These are phyloP conservation scores for Dioctria linearis DNA, from an alignment of 2,888 invertebrate genomes.

Conservation along the genomic window DNA sequence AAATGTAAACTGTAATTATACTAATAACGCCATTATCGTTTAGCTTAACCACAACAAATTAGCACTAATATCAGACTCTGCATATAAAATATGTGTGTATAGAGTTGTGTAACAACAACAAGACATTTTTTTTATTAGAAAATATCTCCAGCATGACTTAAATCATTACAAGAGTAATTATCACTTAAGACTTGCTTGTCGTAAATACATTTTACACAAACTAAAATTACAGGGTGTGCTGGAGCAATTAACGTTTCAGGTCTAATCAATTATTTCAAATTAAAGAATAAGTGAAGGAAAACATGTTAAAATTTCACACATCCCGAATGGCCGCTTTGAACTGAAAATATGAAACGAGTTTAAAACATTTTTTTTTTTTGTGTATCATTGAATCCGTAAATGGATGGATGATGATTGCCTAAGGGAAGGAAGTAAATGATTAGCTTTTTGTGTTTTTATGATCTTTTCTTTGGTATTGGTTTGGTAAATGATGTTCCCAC, in stretches of 20 bases:
- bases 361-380: background rate
- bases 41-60: background rate
- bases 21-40: slow-evolving; percentile 8
- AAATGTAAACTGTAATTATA: background rate
- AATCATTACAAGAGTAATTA: slow-evolving; percentile 38
- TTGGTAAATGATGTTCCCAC: too few relatives aligned
- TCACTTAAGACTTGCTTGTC: background rate
- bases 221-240: slow-evolving; percentile 40
- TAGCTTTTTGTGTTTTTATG: too few relatives aligned
- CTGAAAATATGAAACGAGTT: background rate
- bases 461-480: too few relatives aligned
- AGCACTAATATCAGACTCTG: background rate
- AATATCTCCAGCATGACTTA: slow-evolving; percentile 4
- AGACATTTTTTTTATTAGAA: background rate
- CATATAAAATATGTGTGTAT: background rate
- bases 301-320: slow-evolving; percentile 39
- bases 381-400: too few relatives aligned
- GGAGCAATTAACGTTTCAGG: slow-evolving; percentile 7
- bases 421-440: too few relatives aligned
- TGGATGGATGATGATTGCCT: too few relatives aligned
- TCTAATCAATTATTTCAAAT: slow-evolving; percentile 43
- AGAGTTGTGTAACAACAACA: background rate
- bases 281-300: slow-evolving; percentile 5
- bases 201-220: slow-evolving; percentile 6
- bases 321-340: background rate